These are phyloP conservation scores for Agrenia bidenticulata DNA, from an alignment of 2,888 invertebrate genomes.

Conservation along the genomic window DNA sequence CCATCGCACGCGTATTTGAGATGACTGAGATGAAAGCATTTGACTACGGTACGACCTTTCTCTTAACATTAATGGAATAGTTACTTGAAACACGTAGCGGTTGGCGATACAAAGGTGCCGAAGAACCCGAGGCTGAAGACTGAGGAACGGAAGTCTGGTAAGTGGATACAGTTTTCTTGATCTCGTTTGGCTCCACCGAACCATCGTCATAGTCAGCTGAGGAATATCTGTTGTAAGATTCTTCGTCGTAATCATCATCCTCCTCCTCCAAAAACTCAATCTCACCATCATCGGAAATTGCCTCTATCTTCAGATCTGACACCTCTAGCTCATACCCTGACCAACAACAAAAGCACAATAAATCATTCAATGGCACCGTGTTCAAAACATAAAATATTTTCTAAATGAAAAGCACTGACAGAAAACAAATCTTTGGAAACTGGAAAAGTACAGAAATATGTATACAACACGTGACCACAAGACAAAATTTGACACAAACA, in stretches of 20 bases:
- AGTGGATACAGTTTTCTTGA: not conserved
- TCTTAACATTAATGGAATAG: not conserved
- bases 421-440: no score
- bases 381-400: slow-evolving; percentile 5
- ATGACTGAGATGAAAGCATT: slow-evolving; percentile 8
- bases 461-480: no score
- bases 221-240: slow-evolving; percentile 20
- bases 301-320: slow-evolving; percentile 45
- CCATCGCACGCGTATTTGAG: not conserved
- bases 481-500: no score
- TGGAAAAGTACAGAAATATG: no score
- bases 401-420: not conserved
- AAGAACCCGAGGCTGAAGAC: not conserved
- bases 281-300: slow-evolving; percentile 41
- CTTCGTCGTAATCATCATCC: slow-evolving; percentile 30
- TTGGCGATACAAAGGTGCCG: slow-evolving; percentile 32
- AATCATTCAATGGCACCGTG: slow-evolving; percentile 5
- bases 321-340: slow-evolving; percentile 47
- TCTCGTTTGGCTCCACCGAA: not conserved
- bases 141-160: slow-evolving; percentile 5
- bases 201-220: slow-evolving; percentile 1
- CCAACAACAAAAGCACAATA: slow-evolving; percentile 50
- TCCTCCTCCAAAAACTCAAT: slow-evolving; percentile 33
- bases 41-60: not conserved
- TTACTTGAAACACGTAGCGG: slow-evolving; percentile 44